phyloP scores from a whole-genome alignment of 2,888 invertebrate genomes.

The Agonopterix heracliana region DNA sequence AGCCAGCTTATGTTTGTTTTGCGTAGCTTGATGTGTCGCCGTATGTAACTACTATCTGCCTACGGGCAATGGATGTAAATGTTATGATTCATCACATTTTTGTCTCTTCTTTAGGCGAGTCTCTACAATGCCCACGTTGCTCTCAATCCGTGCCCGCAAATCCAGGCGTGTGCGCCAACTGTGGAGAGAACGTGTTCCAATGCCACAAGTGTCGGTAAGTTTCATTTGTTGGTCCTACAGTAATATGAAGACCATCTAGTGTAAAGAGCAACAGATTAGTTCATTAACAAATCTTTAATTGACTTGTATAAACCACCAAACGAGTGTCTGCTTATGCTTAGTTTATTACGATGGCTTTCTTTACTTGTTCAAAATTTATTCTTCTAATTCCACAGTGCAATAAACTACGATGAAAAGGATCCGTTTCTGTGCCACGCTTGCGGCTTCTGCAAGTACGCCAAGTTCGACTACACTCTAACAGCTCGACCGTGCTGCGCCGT shows the following conservation, averaged over 20 bases:
- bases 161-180: constrained; percentile 97
- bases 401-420: constrained; percentile 99
- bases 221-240: neutral
- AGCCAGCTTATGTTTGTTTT: too few species aligned
- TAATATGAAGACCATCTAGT: neutral
- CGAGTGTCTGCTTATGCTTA: too few species aligned
- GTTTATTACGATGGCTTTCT: neutral
- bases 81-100: too few species aligned
- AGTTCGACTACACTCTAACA: constrained; percentile 96
- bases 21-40: too few species aligned
- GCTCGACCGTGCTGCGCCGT: constrained; percentile 96
- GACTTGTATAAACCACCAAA: too few species aligned
- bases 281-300: too few species aligned
- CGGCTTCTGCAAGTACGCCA: constrained; percentile 99
- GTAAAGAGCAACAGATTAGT: too few species aligned
- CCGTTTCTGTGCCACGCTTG: constrained; percentile 99
- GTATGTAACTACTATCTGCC: too few species aligned
- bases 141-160: constrained; percentile 97
- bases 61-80: too few species aligned
- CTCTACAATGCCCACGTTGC: constrained; percentile 96
- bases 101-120: constrained; percentile 76
- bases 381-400: constrained; percentile 79
- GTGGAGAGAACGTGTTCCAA: constrained; percentile 99
- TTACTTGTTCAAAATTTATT: neutral
- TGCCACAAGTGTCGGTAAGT: constrained; percentile 95